Evolutionary conservation across 1,140 invertebrate species (phyloP), one percentile per base, ranked within the genome.

Genomic region (Batillaria attramentaria): DNA sequence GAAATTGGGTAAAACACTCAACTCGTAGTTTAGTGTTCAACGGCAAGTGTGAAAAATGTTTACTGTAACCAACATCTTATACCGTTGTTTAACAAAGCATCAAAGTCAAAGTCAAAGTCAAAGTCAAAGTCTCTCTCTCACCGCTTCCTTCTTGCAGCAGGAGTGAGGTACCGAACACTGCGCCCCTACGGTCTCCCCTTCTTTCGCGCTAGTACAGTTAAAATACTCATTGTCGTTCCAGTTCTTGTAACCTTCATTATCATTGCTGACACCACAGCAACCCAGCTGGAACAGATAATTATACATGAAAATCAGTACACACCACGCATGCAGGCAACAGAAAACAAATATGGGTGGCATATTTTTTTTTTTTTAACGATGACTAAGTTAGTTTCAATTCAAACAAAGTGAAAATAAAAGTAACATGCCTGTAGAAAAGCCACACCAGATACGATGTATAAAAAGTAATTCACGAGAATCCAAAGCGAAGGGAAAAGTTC

Each of bases 201-300:
- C 74, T 82, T 88, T 91, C 31, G 62, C 62, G 13, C 33, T 37
- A 41, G 69, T 78, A 62, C 86, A 87, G 89, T 98, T 97, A 87
- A 98, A 98, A 91, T 98, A 98, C 87, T 97, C 95, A 91, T 98
- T 98, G 91, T 96, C 95, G 0, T 94, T 94, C 97, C 97, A 98
- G 91, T 98, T 96, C 92, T 95, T 94, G 90, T 97, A 98, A 5
- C 97, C 97, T 84, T 95, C 94, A 81, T 95, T 95, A 77, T 96
- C 97, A 57, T 87, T 81, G 70, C 80, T 84, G 1, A 97, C 91
- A 13, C 97, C 97, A 90, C 97, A 98, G 87, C 97, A 98, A 84
- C 94, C 94, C 86, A 98, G 97, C 95, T 96, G 88, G 69, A 83
- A 74, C 16, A 70, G 46, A 28, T 33, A 37, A 74, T 50, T n/a